Percentiles rank a stretch among this genome's conserved stretches.
These are phyloP conservation scores for Scopus umbretta DNA, from an alignment of 2,113 vertebrate species.

Conservation along the genomic window DNA sequence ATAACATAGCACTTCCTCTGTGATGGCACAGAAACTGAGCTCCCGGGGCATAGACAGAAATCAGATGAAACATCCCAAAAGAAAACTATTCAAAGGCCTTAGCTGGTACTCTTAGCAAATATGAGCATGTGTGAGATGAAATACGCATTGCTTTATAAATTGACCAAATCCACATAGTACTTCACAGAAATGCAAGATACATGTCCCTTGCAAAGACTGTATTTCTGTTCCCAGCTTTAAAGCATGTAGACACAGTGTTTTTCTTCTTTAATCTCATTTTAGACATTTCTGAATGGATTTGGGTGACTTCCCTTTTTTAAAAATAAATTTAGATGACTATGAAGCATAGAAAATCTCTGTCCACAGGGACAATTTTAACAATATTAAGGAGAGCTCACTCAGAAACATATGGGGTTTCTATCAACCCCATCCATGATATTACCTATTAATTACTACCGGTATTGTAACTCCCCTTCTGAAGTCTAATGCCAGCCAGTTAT, in stretches of 20 bases:
- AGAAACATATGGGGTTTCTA: not conserved
- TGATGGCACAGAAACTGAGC: not conserved
- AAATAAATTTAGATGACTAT: not conserved
- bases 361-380: not conserved
- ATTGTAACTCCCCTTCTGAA: not conserved
- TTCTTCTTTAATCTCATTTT: not conserved
- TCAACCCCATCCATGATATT: not conserved
- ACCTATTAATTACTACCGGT: not conserved
- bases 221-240: not conserved
- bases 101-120: not conserved
- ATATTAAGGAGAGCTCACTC: not conserved
- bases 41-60: not conserved
- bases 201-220: not conserved
- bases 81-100: not conserved
- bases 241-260: not conserved
- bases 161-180: not conserved
- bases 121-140: not conserved
- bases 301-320: not conserved
- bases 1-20: not conserved
- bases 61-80: not conserved
- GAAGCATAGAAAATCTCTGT: not conserved
- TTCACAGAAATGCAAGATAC: not conserved
- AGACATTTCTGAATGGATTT: not conserved
- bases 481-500: not conserved
- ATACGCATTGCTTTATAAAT: not conserved